Base-by-base conservation (phyloP, 2,797 vertebrate species). In the Sylvilagus floridanus region DNA sequence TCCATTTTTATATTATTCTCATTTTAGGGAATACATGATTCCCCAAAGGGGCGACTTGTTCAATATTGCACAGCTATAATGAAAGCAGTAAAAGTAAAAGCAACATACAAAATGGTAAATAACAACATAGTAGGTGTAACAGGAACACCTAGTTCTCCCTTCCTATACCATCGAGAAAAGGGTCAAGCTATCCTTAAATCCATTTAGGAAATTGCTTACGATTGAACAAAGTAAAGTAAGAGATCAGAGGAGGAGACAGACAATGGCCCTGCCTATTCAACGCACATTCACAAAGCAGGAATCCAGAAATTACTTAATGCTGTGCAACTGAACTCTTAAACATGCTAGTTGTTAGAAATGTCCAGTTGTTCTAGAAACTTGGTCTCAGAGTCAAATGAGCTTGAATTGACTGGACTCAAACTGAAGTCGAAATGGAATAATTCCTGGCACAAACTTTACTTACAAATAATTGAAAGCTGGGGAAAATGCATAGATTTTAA, bases 401-500 rank as follows among this genome's bases (percentile, higher is more conserved):
- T 90, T 19, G 52, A 93, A 77, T 73, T 91, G 78, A 13, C 35
- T 84, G 21, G 5, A 77, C 7, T 42, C 26, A 7, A 88, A 89
- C 50, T 86, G n/a, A 21, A 65, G n/a, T 71, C 8, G 1, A 47
- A 47, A 47, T 47, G 42, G 42, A 47, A 47, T 47, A 88, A 62
- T 47, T 42, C 22, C 37, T 72, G 12, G 22, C 85, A 65, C 32
- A 71, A 57, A 72, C 63, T 91, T 69, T 68, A 75, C 5, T 65
- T 93, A 73, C 7, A 47, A 89, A 52, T 68, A 68, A 84, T 81
- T 26, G 42, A 19, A 90, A 52, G 19, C 22, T 60, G 24, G 73
- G 26, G 81, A 88, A 28, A 79, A 85, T 84, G 54, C 37, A 4
- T 57, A 22, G 66, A 63, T 37, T 94, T 88, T 82, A 95, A 87